Conservation (phyloP, 2,113 vertebrate genomes). For the Natator depressus region DNA sequence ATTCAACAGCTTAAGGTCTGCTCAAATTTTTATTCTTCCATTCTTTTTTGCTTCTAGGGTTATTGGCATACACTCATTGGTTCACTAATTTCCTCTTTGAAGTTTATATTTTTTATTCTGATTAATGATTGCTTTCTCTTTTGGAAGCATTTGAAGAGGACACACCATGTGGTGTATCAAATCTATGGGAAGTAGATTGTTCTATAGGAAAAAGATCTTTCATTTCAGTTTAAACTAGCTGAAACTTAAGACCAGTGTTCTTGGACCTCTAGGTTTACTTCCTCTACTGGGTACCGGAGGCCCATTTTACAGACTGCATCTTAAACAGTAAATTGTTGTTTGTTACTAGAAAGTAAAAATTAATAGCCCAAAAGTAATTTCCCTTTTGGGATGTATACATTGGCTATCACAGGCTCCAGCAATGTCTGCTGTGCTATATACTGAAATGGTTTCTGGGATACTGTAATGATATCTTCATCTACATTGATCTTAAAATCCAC, state of each 20-base stretch:
- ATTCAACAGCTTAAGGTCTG: background rate
- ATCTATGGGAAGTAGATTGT: background rate
- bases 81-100: background rate
- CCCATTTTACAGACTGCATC: background rate
- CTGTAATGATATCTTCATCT: background rate
- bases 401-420: background rate
- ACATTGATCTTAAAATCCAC: background rate
- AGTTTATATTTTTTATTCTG: background rate
- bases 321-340: background rate
- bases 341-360: background rate
- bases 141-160: background rate
- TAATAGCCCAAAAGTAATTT: background rate
- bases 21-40: background rate
- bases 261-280: background rate
- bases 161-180: background rate
- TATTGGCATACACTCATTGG: background rate
- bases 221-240: background rate
- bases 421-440: background rate
- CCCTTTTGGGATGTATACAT: background rate
- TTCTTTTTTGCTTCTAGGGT: background rate
- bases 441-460: background rate
- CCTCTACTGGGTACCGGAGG: background rate
- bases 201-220: background rate
- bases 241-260: background rate
- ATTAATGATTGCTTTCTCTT: conserved; percentile 1